Evolutionary conservation across 2,888 invertebrate species (phyloP), one percentile per base, ranked within the genome.

Genomic region (Cephus pulcher): DNA sequence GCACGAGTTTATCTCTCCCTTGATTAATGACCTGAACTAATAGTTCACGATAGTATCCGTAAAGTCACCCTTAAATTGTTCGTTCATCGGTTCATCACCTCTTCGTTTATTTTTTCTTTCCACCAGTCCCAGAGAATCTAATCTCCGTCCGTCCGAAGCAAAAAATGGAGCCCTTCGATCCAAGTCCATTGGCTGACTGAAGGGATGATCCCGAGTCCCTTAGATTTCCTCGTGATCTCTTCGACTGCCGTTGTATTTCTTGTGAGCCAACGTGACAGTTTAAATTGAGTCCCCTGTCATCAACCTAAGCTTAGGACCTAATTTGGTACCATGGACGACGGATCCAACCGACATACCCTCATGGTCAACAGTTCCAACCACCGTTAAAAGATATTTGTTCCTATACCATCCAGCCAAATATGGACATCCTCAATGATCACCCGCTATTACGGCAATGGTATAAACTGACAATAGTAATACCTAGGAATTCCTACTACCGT

Each of bases 281-380:
- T 80, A 82, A 84, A 84, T 84, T 82, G 81, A 82, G 81, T 80
- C 56, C 75, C 56, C 73, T 78, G 78, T 78, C 80, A 77, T 81
- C 75, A 69, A 34, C 23, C 15, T 56, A 56, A 56, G 56, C 56
- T 56, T 23, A 56, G 56, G 56, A 56, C 56, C 23, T 15, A 56
- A 56, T 56, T 56, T 56, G 56, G 56, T 56, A 56, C 23, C 23
- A 56, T 23, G 56, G 56, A 9, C 23, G 56, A 56, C 9, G 56
- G 23, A 56, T 56, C 56, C 56, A 56, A 23, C 2, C 56, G 56
- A 9, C 23, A 2, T 23, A 56, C 23, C 56, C 56, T 56, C 56
- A 23, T 23, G 15, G 56, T 56, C 23, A 56, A 23, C 56, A 23
- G 56, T 56, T 56, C 9, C 2, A 56, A 0, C 23, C 15, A 23